phyloP scores from a whole-genome alignment of 30 jellyfish, hydroid and myxozoan species.

The Catostylus mosaicus region DNA sequence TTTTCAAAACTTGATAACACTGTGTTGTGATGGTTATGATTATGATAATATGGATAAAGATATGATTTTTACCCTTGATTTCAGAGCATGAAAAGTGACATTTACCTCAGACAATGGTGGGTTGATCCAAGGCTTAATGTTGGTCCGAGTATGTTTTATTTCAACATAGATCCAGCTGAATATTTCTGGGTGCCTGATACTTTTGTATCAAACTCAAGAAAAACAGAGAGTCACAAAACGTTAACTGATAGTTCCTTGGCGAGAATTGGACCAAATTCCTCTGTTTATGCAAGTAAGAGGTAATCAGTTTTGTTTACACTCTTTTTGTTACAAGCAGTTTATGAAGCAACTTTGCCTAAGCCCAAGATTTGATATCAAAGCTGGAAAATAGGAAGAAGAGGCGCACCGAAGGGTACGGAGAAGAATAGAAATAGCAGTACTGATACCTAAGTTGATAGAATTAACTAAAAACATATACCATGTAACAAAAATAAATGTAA shows the following conservation, averaged over 20 bases:
- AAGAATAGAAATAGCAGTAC: too few species aligned
- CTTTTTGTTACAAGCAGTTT: background rate
- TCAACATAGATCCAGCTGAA: slow-evolving; percentile 39
- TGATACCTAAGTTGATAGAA: too few species aligned
- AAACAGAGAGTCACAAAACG: slow-evolving; percentile 50
- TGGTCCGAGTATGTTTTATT: background rate
- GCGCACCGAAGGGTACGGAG: too few species aligned
- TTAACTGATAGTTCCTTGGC: slow-evolving; percentile 31
- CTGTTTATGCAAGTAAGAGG: slow-evolving; percentile 65
- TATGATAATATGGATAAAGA: too few species aligned
- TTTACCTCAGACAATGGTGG: slow-evolving; percentile 62
- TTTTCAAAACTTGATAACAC: too few species aligned
- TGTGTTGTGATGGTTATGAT: too few species aligned
- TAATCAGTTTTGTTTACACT: background rate
- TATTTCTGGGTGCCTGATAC: slow-evolving; percentile 75
- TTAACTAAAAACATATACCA: too few species aligned
- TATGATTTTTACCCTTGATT: too few species aligned
- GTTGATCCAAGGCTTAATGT: slow-evolving; percentile 45
- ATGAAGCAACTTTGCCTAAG: background rate
- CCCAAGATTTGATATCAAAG: too few species aligned
- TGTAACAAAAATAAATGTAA: too few species aligned
- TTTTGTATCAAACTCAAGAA: slow-evolving; percentile 48
- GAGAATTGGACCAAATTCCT: slow-evolving; percentile 53
- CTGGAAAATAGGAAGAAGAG: too few species aligned
- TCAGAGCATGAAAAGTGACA: slow-evolving; percentile 61